These are phyloP conservation scores for Apodemia duryi DNA, from an alignment of 2,888 invertebrate species.

Conservation along the genomic window DNA sequence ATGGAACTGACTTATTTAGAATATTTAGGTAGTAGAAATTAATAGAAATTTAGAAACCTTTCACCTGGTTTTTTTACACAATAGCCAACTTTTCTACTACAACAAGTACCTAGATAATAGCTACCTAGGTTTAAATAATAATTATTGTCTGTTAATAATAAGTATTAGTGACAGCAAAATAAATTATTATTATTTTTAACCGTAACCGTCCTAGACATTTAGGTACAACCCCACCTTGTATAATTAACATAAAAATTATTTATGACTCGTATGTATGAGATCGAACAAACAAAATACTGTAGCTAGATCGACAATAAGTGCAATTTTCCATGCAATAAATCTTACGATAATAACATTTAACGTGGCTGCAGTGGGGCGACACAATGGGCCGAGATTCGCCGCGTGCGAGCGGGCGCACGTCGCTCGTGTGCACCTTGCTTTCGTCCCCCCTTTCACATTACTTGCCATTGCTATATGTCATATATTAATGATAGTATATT, in stretches of 20 bases:
- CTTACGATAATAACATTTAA: slow-evolving; percentile 74
- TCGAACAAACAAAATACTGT: background rate
- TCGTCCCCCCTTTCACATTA: slow-evolving; percentile 36
- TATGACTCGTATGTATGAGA: slow-evolving; percentile 62
- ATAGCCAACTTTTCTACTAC: no score
- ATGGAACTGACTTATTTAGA: no score
- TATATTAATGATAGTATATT: no score
- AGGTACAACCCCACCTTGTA: slow-evolving; percentile 41
- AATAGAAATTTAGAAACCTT: no score
- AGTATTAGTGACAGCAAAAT: background rate
- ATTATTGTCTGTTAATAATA: no score
- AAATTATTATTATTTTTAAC: slow-evolving; percentile 1
- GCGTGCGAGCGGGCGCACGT: slow-evolving; percentile 49
- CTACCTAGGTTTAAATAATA: no score
- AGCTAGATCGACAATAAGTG: slow-evolving; percentile 60
- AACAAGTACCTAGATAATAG: no score
- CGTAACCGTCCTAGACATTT: slow-evolving; percentile 43
- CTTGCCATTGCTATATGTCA: no score
- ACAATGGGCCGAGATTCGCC: slow-evolving; percentile 53
- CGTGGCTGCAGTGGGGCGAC: slow-evolving; percentile 41
- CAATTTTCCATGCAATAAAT: slow-evolving; percentile 78
- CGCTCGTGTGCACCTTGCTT: slow-evolving; percentile 56
- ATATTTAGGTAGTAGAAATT: no score
- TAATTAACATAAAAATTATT: slow-evolving; percentile 74
- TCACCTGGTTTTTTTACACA: no score